These are phyloP conservation scores for Poecilia velifera DNA, from an alignment of 2,797 vertebrate species.

Conservation along the genomic window DNA sequence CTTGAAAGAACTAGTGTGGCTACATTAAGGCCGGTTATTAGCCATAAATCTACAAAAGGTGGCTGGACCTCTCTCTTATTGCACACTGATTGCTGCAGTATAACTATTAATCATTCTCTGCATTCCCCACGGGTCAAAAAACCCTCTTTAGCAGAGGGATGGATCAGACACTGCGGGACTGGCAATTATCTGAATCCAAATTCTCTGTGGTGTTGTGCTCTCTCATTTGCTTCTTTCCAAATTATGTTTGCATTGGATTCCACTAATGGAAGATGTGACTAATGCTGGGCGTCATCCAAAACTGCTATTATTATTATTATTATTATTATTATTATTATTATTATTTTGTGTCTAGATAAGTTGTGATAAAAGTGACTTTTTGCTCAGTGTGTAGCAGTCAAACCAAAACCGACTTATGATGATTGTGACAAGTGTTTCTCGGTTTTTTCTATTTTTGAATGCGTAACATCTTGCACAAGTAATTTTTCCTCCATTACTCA, in stretches of 20 bases:
- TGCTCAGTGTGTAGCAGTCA: neutral
- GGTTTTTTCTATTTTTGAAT: neutral
- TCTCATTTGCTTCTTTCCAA: conserved; percentile 17
- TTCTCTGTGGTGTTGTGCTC: conserved; percentile 26
- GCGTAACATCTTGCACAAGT: neutral
- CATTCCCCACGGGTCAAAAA: conserved; percentile 47
- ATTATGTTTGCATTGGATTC: conserved; percentile 8
- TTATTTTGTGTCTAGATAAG: neutral
- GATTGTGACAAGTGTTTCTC: neutral
- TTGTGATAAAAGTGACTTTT: neutral
- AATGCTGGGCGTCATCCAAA: conserved; percentile 4
- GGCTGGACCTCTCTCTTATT: conserved; percentile 52
- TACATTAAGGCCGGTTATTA: conserved; percentile 63
- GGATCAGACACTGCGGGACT: conserved; percentile 36
- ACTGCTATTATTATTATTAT: conserved; percentile 12
- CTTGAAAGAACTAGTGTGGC: conserved; percentile 38
- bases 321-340: neutral
- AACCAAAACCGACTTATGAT: neutral
- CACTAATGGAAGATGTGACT: conserved; percentile 4
- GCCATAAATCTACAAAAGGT: conserved; percentile 64
- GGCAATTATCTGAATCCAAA: conserved; percentile 30
- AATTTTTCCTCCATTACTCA: neutral
- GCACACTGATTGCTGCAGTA: conserved; percentile 65
- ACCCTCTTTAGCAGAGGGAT: conserved; percentile 28
- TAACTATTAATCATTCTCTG: conserved; percentile 69